phyloP scores from a whole-genome alignment of 2,888 invertebrate species.

The Tribolium freemani region DNA sequence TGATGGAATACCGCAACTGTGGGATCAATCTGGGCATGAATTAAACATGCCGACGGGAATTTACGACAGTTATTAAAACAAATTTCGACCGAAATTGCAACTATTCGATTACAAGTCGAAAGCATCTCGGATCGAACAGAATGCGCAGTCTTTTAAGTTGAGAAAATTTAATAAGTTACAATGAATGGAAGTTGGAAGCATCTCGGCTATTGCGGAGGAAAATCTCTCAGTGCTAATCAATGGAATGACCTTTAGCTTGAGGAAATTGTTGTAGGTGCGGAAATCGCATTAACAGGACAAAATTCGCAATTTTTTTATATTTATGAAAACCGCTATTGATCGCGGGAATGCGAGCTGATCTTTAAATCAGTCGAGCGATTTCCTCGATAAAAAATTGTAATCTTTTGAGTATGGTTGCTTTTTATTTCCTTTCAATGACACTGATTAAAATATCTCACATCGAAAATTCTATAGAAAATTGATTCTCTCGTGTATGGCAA shows the following conservation, averaged over 20 bases:
- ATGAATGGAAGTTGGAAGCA: neutral
- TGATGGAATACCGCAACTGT: constrained; percentile 17
- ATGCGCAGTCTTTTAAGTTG: neutral
- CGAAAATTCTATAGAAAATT: constrained; percentile 16
- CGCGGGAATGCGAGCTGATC: too few relatives aligned
- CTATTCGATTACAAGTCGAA: neutral
- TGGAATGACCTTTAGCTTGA: too few relatives aligned
- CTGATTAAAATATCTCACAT: constrained; percentile 23
- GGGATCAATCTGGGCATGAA: constrained; percentile 28
- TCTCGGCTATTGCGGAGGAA: neutral
- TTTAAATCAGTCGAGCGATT: too few relatives aligned
- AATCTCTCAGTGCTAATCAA: neutral
- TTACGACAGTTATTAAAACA: neutral
- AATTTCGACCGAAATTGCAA: neutral
- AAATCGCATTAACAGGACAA: too few relatives aligned
- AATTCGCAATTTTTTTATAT: neutral
- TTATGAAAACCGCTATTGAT: neutral
- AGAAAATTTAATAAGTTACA: neutral
- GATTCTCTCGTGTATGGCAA: constrained; percentile 7
- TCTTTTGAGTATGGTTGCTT: neutral
- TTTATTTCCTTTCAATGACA: constrained; percentile 2
- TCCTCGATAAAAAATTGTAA: neutral
- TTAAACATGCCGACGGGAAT: constrained; percentile 15
- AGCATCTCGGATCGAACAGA: neutral
- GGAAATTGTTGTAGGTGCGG: too few relatives aligned